Percentiles rank a stretch among this genome's conserved stretches.
phyloP scores from a whole-genome alignment of 2,113 vertebrate genomes.

The Menura novaehollandiae region DNA sequence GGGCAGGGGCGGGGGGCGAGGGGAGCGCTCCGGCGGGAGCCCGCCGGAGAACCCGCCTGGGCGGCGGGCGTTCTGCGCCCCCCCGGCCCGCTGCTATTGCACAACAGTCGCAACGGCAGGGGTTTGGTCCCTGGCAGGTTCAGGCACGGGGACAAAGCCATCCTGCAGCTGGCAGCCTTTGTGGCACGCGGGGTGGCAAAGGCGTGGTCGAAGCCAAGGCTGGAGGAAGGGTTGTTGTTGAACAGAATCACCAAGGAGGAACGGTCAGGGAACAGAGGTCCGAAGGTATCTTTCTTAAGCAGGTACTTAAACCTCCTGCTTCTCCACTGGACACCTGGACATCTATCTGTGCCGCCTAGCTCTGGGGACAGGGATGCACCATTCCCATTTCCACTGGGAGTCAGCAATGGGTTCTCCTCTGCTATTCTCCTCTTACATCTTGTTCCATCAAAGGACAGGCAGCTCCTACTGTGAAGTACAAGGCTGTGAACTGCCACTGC shows the following conservation, averaged over 20 bases:
- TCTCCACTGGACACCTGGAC: accelerated
- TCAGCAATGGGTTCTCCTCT: background rate
- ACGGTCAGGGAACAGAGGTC: background rate
- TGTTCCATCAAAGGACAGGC: background rate
- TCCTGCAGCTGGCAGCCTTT: accelerated
- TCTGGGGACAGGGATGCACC: background rate
- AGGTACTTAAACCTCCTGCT: background rate
- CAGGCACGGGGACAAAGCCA: background rate
- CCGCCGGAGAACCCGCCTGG: constrained; percentile 26
- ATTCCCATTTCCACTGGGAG: accelerated
- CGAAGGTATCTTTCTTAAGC: accelerated
- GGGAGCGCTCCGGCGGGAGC: background rate
- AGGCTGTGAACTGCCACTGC: background rate
- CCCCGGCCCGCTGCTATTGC: background rate
- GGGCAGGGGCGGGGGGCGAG: background rate
- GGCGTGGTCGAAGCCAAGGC: background rate
- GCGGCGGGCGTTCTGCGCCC: accelerated
- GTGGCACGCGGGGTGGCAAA: background rate
- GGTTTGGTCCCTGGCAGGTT: background rate
- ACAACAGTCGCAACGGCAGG: background rate
- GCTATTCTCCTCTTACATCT: accelerated
- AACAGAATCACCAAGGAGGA: accelerated
- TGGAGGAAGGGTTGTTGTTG: background rate
- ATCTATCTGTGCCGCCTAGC: background rate
- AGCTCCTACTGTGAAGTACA: background rate